phyloP scores from a whole-genome alignment of 1,140 invertebrate species.

The Solenopsis invicta region DNA sequence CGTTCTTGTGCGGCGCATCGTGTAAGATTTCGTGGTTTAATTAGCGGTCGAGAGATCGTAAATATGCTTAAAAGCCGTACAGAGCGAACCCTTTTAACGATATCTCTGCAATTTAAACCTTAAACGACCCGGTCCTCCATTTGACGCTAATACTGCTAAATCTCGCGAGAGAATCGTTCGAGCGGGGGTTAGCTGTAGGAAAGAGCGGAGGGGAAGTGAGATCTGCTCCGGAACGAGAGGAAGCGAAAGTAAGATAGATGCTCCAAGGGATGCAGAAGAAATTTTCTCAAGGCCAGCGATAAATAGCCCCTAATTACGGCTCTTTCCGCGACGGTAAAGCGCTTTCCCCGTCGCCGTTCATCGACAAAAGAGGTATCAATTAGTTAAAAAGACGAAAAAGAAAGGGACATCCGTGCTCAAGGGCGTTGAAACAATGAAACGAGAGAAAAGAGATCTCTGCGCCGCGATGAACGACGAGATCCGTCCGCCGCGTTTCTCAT shows the following conservation, averaged over 20 bases:
- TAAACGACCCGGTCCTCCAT: conserved; percentile 66
- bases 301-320: conserved; percentile 75
- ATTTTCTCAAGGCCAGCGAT: conserved; percentile 76
- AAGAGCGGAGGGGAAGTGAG: background rate
- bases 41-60: conserved; percentile 68
- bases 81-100: conserved; percentile 64
- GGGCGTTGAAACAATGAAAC: conserved; percentile 60
- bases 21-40: conserved; percentile 56
- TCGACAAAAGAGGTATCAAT: conserved; percentile 71
- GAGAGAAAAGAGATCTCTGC: conserved; percentile 34
- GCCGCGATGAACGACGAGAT: conserved; percentile 7
- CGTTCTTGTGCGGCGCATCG: conserved; percentile 35
- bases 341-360: conserved; percentile 44
- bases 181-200: conserved; percentile 34
- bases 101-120: conserved; percentile 73
- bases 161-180: conserved; percentile 68
- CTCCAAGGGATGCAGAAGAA: conserved; percentile 70
- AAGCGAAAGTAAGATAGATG: conserved; percentile 76
- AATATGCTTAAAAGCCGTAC: conserved; percentile 70
- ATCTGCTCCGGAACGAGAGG: conserved; percentile 13
- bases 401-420: conserved; percentile 15
- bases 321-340: conserved; percentile 58
- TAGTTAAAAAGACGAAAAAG: conserved; percentile 54
- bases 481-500: background rate
- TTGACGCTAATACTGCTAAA: conserved; percentile 76